Percentiles rank a stretch among this genome's conserved stretches.
Conservation (phyloP, 2,797 vertebrate species). For the Ambastaia sidthimunki region DNA sequence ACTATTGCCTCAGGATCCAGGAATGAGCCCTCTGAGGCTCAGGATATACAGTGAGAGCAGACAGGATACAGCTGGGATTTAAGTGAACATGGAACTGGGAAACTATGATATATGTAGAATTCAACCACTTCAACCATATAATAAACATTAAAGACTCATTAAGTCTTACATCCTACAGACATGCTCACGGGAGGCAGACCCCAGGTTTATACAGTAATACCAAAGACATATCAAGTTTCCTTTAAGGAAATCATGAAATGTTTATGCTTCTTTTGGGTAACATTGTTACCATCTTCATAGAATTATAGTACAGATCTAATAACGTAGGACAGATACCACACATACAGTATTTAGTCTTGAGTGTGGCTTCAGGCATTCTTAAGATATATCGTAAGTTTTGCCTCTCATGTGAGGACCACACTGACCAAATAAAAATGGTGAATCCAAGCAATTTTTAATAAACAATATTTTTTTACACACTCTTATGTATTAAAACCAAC, state of each 20-base stretch:
- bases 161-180: slow-evolving; percentile 11
- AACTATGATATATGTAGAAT: background rate
- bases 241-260: background rate
- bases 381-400: no score
- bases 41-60: slow-evolving; percentile 60
- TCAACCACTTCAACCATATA: slow-evolving; percentile 15
- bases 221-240: slow-evolving; percentile 7
- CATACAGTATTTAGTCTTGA: background rate
- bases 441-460: no score
- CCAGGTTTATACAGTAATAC: slow-evolving; percentile 1
- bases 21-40: slow-evolving; percentile 70
- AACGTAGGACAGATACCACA: background rate
- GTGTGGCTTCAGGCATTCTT: no score
- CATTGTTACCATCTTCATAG: background rate
- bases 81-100: background rate
- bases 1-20: slow-evolving; percentile 73
- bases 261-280: slow-evolving; percentile 5
- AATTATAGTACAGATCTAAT: background rate
- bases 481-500: background rate
- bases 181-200: background rate
- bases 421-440: no score
- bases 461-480: no score
- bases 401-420: no score
- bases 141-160: slow-evolving; percentile 1
- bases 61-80: slow-evolving; percentile 74